A percentile compares a stretch with the other conserved stretches of the same genome.
Conservation (phyloP, 1,140 invertebrate species). For the Leucophenga varia region DNA sequence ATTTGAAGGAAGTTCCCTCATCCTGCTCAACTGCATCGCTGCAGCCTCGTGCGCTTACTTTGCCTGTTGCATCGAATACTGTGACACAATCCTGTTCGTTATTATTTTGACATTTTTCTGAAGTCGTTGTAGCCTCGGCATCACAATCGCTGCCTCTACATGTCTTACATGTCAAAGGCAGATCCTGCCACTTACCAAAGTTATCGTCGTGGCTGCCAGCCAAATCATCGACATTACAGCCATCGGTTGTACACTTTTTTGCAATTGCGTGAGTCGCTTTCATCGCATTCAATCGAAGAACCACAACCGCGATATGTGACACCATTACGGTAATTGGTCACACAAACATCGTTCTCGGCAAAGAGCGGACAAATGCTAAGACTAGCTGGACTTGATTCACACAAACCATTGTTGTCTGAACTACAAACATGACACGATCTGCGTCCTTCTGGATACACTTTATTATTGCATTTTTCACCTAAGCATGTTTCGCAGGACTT, state of each 20-base stretch:
- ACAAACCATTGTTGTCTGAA: conserved; percentile 26
- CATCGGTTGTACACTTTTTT: conserved; percentile 32
- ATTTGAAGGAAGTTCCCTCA: conserved; percentile 25
- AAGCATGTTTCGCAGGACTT: conserved; percentile 25
- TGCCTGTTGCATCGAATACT: conserved; percentile 26
- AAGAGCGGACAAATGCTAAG: conserved; percentile 33
- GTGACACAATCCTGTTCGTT: conserved; percentile 50
- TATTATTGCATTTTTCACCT: conserved; percentile 32
- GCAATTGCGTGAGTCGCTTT: conserved; percentile 26
- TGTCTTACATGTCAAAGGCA: conserved; percentile 35
- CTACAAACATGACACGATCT: conserved; percentile 42
- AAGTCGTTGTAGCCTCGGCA: not conserved
- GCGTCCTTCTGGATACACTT: conserved; percentile 29
- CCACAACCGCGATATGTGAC: conserved; percentile 37
- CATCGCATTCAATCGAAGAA: conserved; percentile 35
- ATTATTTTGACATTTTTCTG: conserved; percentile 24
- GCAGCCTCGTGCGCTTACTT: conserved; percentile 35
- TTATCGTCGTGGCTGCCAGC: conserved; percentile 31
- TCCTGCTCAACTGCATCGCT: conserved; percentile 26
- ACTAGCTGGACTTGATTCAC: conserved; percentile 27
- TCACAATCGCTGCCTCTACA: conserved; percentile 18
- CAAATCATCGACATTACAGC: conserved; percentile 39
- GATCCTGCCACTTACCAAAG: conserved; percentile 46
- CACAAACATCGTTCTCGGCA: conserved; percentile 28
- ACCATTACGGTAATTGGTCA: conserved; percentile 32